These are phyloP conservation scores for Subanguina moxae DNA, from an alignment of 1,140 invertebrate species.

Conservation along the genomic window DNA sequence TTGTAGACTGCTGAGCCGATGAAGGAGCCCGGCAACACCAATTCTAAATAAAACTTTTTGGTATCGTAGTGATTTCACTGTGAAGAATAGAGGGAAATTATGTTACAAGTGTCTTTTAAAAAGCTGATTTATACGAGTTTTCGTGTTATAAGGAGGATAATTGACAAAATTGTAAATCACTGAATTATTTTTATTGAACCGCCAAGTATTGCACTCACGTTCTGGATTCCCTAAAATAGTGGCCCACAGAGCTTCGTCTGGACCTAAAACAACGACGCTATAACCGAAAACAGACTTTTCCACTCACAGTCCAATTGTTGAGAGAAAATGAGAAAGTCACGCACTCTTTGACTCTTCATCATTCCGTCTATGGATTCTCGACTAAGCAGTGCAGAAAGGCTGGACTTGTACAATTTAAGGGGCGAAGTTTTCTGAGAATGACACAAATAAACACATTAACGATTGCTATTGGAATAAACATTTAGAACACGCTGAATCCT, in stretches of 20 bases:
- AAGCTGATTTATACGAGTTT: no score
- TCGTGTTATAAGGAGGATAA: no score
- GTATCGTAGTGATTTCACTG: no score
- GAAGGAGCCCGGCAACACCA: slow-evolving; percentile 40
- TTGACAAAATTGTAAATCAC: no score
- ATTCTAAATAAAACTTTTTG: slow-evolving; percentile 18
- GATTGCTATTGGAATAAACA: background rate
- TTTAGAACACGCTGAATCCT: background rate
- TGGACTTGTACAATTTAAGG: slow-evolving; percentile 46
- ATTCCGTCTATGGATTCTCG: slow-evolving; percentile 37
- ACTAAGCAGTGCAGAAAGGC: slow-evolving; percentile 45
- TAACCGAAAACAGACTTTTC: background rate
- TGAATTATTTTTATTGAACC: no score
- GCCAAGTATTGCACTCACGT: slow-evolving; percentile 11
- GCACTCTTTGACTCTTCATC: slow-evolving; percentile 30
- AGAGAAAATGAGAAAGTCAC: slow-evolving; percentile 26
- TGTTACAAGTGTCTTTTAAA: no score
- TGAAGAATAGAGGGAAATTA: no score
- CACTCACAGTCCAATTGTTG: slow-evolving; percentile 36
- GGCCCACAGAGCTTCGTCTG: slow-evolving; percentile 46
- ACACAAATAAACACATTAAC: background rate
- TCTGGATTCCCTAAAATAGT: slow-evolving; percentile 45
- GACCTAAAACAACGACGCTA: background rate
- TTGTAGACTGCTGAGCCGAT: slow-evolving; percentile 28
- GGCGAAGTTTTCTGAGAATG: slow-evolving; percentile 9